Conservation (phyloP, 1,140 invertebrate species). For the Diorhabda sublineata region DNA sequence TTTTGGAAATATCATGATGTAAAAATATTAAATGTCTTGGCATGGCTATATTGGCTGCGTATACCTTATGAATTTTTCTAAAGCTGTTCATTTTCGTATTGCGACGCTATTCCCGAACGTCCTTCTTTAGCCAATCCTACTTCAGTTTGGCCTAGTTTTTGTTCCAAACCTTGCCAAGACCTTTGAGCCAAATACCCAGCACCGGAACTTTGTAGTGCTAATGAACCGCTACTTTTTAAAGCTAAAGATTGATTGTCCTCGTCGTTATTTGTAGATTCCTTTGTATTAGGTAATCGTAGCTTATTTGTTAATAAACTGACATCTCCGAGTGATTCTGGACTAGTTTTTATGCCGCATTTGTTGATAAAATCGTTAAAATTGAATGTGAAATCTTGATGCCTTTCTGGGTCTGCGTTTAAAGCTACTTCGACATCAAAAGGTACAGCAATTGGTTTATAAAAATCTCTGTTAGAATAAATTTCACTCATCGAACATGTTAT, state of each 20-base stretch:
- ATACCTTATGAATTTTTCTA: conserved; percentile 3
- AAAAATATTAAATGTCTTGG: too few species aligned
- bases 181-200: conserved; percentile 58
- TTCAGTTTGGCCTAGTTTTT: conserved; percentile 62
- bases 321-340: conserved; percentile 47
- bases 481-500: conserved; percentile 87
- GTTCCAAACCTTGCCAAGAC: conserved; percentile 71
- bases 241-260: conserved; percentile 39
- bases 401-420: conserved; percentile 55
- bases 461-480: conserved; percentile 78
- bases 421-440: conserved; percentile 91
- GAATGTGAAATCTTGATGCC: conserved; percentile 37
- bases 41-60: too few species aligned
- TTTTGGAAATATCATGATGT: too few species aligned
- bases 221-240: conserved; percentile 42
- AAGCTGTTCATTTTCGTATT: conserved; percentile 48
- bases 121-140: conserved; percentile 59
- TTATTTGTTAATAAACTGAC: conserved; percentile 67
- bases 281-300: conserved; percentile 48
- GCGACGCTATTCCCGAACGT: conserved; percentile 58
- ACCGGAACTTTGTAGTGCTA: conserved; percentile 52
- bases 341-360: conserved; percentile 26
- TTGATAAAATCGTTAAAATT: conserved; percentile 51
- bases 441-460: conserved; percentile 85
- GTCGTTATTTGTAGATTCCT: conserved; percentile 39